phyloP scores from a whole-genome alignment of 2,797 vertebrate species.

The Dendrocincla fuliginosa region DNA sequence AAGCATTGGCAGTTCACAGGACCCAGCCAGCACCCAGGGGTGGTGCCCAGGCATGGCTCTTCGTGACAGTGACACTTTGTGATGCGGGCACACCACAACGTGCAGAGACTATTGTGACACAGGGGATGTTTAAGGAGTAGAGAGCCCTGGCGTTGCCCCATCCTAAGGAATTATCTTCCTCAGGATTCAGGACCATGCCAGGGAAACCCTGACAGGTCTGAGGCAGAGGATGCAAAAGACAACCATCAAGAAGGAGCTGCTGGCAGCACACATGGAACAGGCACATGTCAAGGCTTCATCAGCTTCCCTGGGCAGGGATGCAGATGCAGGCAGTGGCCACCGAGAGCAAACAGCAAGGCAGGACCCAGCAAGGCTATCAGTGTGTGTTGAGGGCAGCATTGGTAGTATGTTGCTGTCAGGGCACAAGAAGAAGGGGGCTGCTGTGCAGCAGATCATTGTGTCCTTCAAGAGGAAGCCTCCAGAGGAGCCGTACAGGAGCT shows the following conservation, averaged over 20 bases:
- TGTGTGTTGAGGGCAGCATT: not conserved
- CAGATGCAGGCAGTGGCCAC: no score
- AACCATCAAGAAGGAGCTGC: not conserved
- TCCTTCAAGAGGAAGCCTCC: not conserved
- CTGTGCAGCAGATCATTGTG: not conserved
- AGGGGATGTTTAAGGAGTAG: accelerated
- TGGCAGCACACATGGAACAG: not conserved
- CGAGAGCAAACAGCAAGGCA: not conserved
- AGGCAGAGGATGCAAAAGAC: not conserved
- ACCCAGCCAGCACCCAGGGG: not conserved
- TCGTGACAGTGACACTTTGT: not conserved
- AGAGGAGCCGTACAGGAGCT: accelerated
- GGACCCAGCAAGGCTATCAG: not conserved
- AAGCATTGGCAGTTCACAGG: not conserved
- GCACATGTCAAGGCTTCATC: not conserved
- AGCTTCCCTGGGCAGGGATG: not conserved
- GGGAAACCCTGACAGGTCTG: not conserved
- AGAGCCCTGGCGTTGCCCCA: not conserved
- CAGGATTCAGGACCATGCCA: not conserved
- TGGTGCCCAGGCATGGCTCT: accelerated
- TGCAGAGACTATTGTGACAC: not conserved
- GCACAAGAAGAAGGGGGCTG: not conserved
- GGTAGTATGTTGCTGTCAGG: not conserved
- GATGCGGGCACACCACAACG: accelerated
- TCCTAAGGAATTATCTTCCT: not conserved